Base-by-base conservation (phyloP, 2,888 invertebrate genomes). In the Phortica okadai region DNA sequence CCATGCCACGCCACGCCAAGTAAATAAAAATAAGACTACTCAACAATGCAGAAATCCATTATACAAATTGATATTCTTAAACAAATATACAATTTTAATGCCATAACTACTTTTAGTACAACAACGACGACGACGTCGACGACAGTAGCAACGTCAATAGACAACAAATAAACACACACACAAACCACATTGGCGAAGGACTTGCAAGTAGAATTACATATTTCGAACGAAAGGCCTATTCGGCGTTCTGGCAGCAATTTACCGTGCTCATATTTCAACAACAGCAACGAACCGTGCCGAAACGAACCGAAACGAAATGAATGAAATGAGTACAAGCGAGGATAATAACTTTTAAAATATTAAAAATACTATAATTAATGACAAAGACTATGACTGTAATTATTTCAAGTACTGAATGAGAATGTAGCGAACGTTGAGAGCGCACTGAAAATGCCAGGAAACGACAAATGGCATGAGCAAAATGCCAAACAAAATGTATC, bases 21-120 rank as follows among this genome's bases (percentile, higher is more conserved):
- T 73, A 74, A 16, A 62, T 62, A 6, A 6, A 25, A 11, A 16
- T 33, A 33, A 33, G 33, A 33, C 33, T 33, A 62, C 73, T 78
- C 73, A 62, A 74, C 76, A 76, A 77, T 77, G 77, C 74, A 79
- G 64, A 78, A 79, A 77, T 59, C 77, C 79, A 77, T 79, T 79
- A 79, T 77, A 77, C 56, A 79, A 79, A 79, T 79, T 77, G 77
- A 76, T 79, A 76, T 77, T 72, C 75, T 76, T 41, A 74, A 73
- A 54, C 45, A 66, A 21, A 64, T 14, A 69, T 45, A 69, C 14
- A 33, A 8, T 64, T 64, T 64, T 64, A 41, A 50, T 11, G 50
- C 8, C 50, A 50, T 14, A 50, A 50, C 50, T 50, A 50, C 50
- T 50, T 50, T 50, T 50, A 50, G 50, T 50, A 50, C 50, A 11